A percentile compares a stretch with the other conserved stretches of the same genome.
phyloP scores from a whole-genome alignment of 1,140 invertebrate genomes.

The Macrocentrus cingulum region DNA sequence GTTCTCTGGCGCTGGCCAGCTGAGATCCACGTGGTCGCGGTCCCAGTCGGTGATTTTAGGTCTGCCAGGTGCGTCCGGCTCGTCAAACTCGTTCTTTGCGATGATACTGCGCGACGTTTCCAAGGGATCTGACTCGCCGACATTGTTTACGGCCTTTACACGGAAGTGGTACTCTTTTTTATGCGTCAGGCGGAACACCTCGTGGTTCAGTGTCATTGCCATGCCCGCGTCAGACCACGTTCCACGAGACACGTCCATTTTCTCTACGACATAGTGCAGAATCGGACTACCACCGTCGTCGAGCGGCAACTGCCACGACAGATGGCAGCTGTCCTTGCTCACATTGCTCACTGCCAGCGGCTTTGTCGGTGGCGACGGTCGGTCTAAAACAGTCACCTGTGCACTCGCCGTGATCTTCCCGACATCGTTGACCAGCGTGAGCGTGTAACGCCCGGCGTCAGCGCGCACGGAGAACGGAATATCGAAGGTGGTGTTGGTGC shows the following conservation, averaged over 20 bases:
- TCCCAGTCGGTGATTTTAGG: slow-evolving; percentile 88
- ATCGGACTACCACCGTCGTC: slow-evolving; percentile 93
- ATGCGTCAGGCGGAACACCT: slow-evolving; percentile 84
- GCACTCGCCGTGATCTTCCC: slow-evolving; percentile 79
- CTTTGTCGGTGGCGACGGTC: slow-evolving; percentile 83
- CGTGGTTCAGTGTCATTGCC: slow-evolving; percentile 78
- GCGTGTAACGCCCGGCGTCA: slow-evolving; percentile 82
- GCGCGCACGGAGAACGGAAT: slow-evolving; percentile 80
- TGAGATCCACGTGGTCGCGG: slow-evolving; percentile 87
- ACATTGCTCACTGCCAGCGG: slow-evolving; percentile 83
- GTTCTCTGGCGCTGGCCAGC: slow-evolving; percentile 83
- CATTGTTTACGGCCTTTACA: slow-evolving; percentile 90
- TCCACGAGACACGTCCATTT: slow-evolving; percentile 93
- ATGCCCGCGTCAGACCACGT: slow-evolving; percentile 94
- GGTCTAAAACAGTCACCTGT: slow-evolving; percentile 85
- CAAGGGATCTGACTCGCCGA: slow-evolving; percentile 91
- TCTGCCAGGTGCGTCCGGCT: slow-evolving; percentile 87
- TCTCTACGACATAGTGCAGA: slow-evolving; percentile 95
- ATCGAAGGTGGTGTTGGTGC: slow-evolving; percentile 80
- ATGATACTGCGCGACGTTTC: slow-evolving; percentile 84
- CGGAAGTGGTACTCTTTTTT: slow-evolving; percentile 92
- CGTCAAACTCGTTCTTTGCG: slow-evolving; percentile 93
- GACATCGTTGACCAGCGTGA: slow-evolving; percentile 83
- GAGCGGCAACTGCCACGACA: slow-evolving; percentile 80
- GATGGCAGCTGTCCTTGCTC: slow-evolving; percentile 85